These are phyloP conservation scores for Neoascia interrupta DNA, from an alignment of 2,888 invertebrate species.

Conservation along the genomic window DNA sequence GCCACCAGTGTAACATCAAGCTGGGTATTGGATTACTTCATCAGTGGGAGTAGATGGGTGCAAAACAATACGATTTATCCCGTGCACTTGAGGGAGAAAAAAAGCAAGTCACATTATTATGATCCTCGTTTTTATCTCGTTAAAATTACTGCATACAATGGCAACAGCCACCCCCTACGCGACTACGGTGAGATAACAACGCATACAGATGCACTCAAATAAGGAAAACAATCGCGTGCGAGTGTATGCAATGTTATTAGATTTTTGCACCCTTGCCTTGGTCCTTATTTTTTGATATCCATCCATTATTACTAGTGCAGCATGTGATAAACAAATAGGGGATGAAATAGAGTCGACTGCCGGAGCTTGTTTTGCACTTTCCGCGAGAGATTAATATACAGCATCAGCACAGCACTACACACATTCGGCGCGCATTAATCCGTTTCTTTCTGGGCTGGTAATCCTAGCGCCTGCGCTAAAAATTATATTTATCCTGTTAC, in stretches of 20 bases:
- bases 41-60: constrained; percentile 39
- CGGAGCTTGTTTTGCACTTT: constrained; percentile 52
- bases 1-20: constrained; percentile 8
- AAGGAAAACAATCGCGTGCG: constrained; percentile 50
- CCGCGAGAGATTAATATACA: constrained; percentile 57
- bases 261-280: constrained; percentile 55
- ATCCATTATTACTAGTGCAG: constrained; percentile 37
- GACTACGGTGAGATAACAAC: constrained; percentile 3
- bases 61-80: constrained; percentile 47
- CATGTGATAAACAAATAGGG: constrained; percentile 56
- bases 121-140: constrained; percentile 76
- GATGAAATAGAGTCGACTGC: constrained; percentile 40
- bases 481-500: constrained; percentile 79
- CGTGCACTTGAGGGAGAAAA: constrained; percentile 60
- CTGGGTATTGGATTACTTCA: constrained; percentile 6
- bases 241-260: constrained; percentile 64
- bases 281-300: constrained; percentile 23
- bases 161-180: constrained; percentile 27
- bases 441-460: constrained; percentile 23
- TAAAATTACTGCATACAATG: constrained; percentile 77
- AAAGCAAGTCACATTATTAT: constrained; percentile 48
- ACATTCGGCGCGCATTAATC: constrained; percentile 52
- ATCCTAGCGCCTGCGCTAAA: constrained; percentile 77
- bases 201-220: constrained; percentile 23
- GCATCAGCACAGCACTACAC: constrained; percentile 20